Evolutionary conservation across 2,113 vertebrate genomes (phyloP).

Genomic region (Meleagris gallopavo): DNA sequence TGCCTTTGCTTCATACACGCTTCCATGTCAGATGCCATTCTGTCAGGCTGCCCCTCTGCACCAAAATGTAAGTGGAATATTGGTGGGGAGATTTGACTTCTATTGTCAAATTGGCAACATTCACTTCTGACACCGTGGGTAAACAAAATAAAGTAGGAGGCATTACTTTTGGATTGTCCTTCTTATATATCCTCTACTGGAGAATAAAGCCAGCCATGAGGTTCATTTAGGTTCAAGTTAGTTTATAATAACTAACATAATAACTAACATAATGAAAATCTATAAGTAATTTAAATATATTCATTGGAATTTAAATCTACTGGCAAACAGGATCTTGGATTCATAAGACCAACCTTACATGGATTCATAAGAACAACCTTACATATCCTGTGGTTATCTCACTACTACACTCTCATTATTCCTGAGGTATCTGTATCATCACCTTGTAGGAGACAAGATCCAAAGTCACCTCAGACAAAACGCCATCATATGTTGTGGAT

Average conservation of each 20-base stretch:
- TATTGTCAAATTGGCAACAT: no score
- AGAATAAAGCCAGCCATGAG: not conserved
- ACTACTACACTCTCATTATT: not conserved
- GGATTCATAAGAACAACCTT: no score
- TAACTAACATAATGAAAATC: not conserved
- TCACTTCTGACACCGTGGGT: no score
- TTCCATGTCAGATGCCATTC: no score
- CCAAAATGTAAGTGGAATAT: no score
- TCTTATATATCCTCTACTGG: not conserved
- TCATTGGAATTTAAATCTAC: not conserved
- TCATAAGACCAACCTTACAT: not conserved
- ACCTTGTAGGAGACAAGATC: not conserved
- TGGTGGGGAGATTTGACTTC: no score
- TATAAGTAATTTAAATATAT: not conserved
- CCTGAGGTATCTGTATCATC: not conserved
- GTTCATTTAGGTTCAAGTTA: not conserved
- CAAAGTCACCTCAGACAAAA: not conserved
- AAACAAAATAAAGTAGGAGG: no score
- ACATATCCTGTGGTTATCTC: not conserved
- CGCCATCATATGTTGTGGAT: accelerated
- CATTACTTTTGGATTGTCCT: no score
- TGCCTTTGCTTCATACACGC: no score
- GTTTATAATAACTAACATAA: not conserved
- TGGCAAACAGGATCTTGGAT: not conserved
- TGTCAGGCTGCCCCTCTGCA: no score